A percentile compares a stretch with the other conserved stretches of the same genome.
These are phyloP conservation scores for Cecidostiba fungosa DNA, from an alignment of 2,888 invertebrate genomes.

Conservation along the genomic window DNA sequence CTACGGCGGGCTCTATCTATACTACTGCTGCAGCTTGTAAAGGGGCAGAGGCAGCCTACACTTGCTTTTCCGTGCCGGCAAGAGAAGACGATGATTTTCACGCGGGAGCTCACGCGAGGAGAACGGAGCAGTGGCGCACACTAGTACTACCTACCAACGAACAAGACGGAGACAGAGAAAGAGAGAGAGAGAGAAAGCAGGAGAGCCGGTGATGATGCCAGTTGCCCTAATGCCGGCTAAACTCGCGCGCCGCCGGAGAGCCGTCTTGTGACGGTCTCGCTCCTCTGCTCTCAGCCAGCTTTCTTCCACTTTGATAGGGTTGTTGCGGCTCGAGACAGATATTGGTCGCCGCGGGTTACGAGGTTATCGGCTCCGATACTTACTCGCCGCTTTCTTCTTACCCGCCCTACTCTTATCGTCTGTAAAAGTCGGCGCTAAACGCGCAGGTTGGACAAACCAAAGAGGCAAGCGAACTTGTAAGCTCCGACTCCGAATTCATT, in stretches of 20 bases:
- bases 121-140: not conserved
- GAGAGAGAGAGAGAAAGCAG: slow-evolving; percentile 41
- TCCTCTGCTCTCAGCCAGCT: not conserved
- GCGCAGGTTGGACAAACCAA: no score
- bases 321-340: not conserved
- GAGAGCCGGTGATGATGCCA: slow-evolving; percentile 37
- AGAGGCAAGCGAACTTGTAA: not conserved
- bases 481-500: not conserved
- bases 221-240: slow-evolving; percentile 1
- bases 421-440: no score
- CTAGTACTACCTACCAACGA: not conserved
- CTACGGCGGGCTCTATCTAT: no score
- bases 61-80: slow-evolving; percentile 56
- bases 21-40: no score
- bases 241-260: not conserved
- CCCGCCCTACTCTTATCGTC: not conserved
- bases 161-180: slow-evolving; percentile 46
- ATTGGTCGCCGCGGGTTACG: not conserved
- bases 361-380: not conserved
- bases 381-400: not conserved
- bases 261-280: not conserved
- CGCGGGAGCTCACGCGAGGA: slow-evolving; percentile 18
- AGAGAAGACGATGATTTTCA: not conserved
- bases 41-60: no score
- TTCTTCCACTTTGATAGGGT: slow-evolving; percentile 3